Base-by-base conservation (phyloP, 2,888 invertebrate genomes). In the Ormyrus nitidulus region DNA sequence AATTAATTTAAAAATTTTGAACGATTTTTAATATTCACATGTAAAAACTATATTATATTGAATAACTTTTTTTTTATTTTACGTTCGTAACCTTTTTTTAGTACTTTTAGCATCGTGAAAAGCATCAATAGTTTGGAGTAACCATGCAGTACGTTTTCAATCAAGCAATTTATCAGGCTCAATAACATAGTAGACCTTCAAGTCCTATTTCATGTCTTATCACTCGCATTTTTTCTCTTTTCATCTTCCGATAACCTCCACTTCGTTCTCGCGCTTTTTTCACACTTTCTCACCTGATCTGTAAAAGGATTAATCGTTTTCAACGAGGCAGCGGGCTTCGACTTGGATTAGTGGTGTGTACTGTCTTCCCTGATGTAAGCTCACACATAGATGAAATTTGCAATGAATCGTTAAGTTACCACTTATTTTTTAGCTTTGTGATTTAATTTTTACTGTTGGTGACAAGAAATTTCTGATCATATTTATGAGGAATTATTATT, bases 401-500 rank as follows among this genome's bases (percentile, higher is more conserved):
- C 82, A 72, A 85, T 84, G 84, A 85, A 85, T 85, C 77, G 82
- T 79, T 19, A 61, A 68, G 5, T n/a, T 54, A 46, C 44, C n/a
- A n/a, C 44, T 56, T 68, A 54, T n/a, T 68, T 68, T 10, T 64
- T 11, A 46, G 46, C 19, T 66, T 81, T 59, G 11, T 49, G 48
- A 70, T 70, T 48, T 49, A 70, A 34, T 2, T 34, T 34, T 34
- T 34, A 34, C 3, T 4, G 34, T 0, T 3, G 3, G 34, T 34
- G 34, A 34, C 0, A 34, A 34, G 0, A 3, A 34, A 34, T 34
- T 34, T 34, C 4, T 4, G 4, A 34, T 4, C 4, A 34, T 4
- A 34, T 34, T 34, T 34, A 34, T 34, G 34, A 34, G 3, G 34
- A 34, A 34, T 3, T 34, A 34, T 34, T 34, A 34, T 4, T 34